phyloP scores from a whole-genome alignment of 2,797 vertebrate genomes.

The Remorina albescens region DNA sequence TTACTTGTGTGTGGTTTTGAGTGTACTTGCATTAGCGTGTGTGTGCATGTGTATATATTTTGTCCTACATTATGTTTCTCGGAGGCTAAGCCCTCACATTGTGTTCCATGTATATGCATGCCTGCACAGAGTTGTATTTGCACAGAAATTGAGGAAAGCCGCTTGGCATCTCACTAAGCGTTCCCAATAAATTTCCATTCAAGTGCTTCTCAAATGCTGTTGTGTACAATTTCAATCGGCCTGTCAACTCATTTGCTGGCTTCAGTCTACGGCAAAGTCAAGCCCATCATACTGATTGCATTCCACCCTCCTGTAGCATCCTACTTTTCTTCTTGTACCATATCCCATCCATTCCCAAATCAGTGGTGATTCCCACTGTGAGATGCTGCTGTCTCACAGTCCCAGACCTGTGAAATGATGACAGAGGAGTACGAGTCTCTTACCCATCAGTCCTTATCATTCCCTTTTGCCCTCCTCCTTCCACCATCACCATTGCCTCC shows the following conservation, averaged over 20 bases:
- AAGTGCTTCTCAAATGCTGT: slow-evolving; percentile 53
- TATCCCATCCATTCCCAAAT: slow-evolving; percentile 66
- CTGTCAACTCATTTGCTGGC: slow-evolving; percentile 50
- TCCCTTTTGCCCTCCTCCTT: slow-evolving; percentile 51
- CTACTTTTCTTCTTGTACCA: slow-evolving; percentile 61
- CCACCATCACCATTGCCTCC: slow-evolving; percentile 49
- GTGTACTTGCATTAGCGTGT: not conserved
- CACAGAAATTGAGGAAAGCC: slow-evolving; percentile 56
- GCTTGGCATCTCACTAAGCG: slow-evolving; percentile 23
- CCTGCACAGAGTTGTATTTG: slow-evolving; percentile 44
- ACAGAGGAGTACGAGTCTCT: slow-evolving; percentile 79
- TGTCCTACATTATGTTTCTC: slow-evolving; percentile 31
- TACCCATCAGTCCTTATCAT: slow-evolving; percentile 84
- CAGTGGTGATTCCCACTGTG: slow-evolving; percentile 71
- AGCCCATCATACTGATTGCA: slow-evolving; percentile 60
- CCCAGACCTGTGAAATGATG: slow-evolving; percentile 84
- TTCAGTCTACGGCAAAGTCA: slow-evolving; percentile 46
- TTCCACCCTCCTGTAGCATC: slow-evolving; percentile 61
- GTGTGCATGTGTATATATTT: slow-evolving; percentile 14
- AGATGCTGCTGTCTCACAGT: slow-evolving; percentile 74
- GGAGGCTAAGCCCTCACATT: slow-evolving; percentile 31
- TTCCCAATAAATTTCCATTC: slow-evolving; percentile 53
- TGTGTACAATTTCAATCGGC: slow-evolving; percentile 65
- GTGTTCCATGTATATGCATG: slow-evolving; percentile 31
- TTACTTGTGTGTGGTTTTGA: slow-evolving; percentile 24